phyloP scores from a whole-genome alignment of 1,140 invertebrate species.

The Brachionus calyciflorus region DNA sequence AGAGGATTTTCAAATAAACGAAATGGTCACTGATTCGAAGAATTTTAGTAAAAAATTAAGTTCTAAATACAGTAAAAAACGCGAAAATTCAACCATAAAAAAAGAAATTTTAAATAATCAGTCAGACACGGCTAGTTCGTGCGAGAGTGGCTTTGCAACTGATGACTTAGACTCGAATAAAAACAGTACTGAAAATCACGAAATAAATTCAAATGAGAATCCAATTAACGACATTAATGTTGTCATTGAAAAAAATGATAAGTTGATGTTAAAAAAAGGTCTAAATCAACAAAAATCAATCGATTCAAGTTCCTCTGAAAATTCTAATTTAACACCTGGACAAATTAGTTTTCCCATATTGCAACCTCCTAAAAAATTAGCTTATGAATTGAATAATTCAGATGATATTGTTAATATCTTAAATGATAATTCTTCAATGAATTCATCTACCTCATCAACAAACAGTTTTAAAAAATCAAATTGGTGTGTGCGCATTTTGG shows the following conservation, averaged over 20 bases:
- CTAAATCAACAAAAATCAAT: background rate
- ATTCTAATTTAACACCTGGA: background rate
- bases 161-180: slow-evolving; percentile 12
- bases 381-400: slow-evolving; percentile 8
- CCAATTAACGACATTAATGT: background rate
- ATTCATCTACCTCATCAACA: slow-evolving; percentile 9
- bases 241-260: background rate
- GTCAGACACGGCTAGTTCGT: background rate
- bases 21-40: background rate
- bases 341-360: slow-evolving; percentile 39
- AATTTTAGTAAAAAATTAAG: slow-evolving; percentile 27
- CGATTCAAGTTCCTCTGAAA: background rate
- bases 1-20: background rate
- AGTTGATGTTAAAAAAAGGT: background rate
- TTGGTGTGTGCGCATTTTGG: background rate
- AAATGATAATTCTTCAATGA: slow-evolving; percentile 43
- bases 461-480: background rate
- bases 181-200: background rate
- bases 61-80: slow-evolving; percentile 30
- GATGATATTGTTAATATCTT: slow-evolving; percentile 42
- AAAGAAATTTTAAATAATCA: slow-evolving; percentile 23
- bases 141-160: slow-evolving; percentile 39
- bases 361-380: slow-evolving; percentile 4
- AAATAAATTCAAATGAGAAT: background rate
- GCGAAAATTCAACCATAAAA: background rate